phyloP scores from a whole-genome alignment of 1,140 invertebrate species.

The Bicyclus anynana region DNA sequence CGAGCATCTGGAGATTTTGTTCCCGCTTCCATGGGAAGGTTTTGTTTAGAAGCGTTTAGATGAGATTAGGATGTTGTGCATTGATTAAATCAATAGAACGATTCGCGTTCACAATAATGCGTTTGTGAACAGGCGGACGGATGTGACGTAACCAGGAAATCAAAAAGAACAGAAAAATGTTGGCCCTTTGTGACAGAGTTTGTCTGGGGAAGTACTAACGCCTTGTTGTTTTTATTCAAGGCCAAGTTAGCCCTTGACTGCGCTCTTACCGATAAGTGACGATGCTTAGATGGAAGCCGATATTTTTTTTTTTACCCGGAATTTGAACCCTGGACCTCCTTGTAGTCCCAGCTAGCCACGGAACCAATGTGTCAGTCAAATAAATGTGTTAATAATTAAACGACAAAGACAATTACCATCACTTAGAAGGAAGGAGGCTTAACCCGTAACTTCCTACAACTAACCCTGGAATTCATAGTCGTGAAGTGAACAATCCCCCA shows the following conservation, averaged over 20 bases:
- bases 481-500: too few relatives aligned
- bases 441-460: slow-evolving; percentile 37
- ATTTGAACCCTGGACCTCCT: too few relatives aligned
- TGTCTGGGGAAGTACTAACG: too few relatives aligned
- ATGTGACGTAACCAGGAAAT: not conserved
- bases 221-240: too few relatives aligned
- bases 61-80: slow-evolving; percentile 20
- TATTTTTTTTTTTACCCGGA: too few relatives aligned
- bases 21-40: slow-evolving; percentile 22
- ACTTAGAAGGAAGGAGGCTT: slow-evolving; percentile 11
- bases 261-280: too few relatives aligned
- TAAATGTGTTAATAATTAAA: slow-evolving; percentile 22
- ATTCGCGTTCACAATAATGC: slow-evolving; percentile 1
- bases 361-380: too few relatives aligned
- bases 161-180: not conserved
- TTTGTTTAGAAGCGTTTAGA: slow-evolving; percentile 26
- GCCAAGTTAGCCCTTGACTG: too few relatives aligned
- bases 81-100: slow-evolving; percentile 8
- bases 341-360: too few relatives aligned
- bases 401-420: not conserved
- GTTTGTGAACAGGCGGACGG: not conserved
- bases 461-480: too few relatives aligned
- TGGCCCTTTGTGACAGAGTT: too few relatives aligned
- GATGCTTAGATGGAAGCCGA: too few relatives aligned
- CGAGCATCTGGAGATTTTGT: slow-evolving; percentile 23